Conservation (phyloP, 2,888 invertebrate genomes). For the Steinernema scapterisci region DNA sequence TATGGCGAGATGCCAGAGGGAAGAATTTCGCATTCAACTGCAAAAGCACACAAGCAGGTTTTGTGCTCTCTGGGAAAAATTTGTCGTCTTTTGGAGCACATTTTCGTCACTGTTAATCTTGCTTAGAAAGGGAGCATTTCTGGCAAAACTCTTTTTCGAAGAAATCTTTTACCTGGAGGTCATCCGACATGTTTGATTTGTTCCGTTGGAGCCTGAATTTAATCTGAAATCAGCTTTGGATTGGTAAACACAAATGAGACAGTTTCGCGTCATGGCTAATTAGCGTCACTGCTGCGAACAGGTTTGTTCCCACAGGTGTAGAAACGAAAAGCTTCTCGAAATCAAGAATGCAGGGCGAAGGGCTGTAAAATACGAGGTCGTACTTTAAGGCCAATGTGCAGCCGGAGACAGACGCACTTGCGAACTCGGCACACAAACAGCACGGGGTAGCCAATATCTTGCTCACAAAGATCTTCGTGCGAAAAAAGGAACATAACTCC, state of each 20-base stretch:
- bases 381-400: no score
- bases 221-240: not conserved
- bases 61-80: not conserved
- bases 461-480: no score
- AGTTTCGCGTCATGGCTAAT: no score
- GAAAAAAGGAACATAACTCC: not conserved
- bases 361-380: no score
- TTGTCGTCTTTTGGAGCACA: not conserved
- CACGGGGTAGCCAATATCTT: no score
- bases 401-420: no score
- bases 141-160: not conserved
- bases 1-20: not conserved
- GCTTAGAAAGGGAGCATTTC: not conserved
- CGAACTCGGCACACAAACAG: no score
- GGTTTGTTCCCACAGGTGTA: no score
- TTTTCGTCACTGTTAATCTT: not conserved
- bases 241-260: not conserved
- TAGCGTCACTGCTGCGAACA: no score
- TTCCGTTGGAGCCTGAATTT: not conserved
- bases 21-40: not conserved
- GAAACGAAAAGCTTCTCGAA: no score
- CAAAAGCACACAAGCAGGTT: slow-evolving; percentile 20
- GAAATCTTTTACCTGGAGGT: not conserved
- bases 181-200: slow-evolving; percentile 7
- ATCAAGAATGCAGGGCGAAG: no score